Percentiles rank a stretch among this genome's conserved stretches.
These are phyloP conservation scores for Tipula lateralis DNA, from an alignment of 2,888 invertebrate genomes.

Conservation along the genomic window DNA sequence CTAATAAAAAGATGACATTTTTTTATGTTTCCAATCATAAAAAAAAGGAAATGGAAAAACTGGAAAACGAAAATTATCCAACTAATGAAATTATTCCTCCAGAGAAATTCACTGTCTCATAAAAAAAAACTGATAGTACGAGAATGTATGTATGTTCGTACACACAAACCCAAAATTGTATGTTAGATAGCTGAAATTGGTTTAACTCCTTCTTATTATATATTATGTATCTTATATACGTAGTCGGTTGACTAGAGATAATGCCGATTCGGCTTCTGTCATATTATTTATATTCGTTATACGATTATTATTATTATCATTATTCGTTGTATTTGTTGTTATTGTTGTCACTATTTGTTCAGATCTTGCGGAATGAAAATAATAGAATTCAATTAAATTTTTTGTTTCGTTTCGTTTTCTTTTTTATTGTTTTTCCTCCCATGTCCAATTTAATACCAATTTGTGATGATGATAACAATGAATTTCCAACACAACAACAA, in stretches of 20 bases:
- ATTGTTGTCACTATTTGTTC: background rate
- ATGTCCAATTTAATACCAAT: slow-evolving; percentile 19
- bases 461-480: slow-evolving; percentile 24
- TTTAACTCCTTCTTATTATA: background rate
- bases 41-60: background rate
- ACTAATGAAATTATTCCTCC: slow-evolving; percentile 19
- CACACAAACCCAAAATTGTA: background rate
- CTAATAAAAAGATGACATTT: slow-evolving; percentile 9
- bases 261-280: background rate
- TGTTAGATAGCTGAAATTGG: background rate
- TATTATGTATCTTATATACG: background rate
- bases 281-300: slow-evolving; percentile 15
- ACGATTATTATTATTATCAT: background rate
- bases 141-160: background rate
- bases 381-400: slow-evolving; percentile 19
- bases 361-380: background rate
- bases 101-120: background rate
- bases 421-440: slow-evolving; percentile 19
- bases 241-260: background rate
- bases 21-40: slow-evolving; percentile 4
- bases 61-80: background rate
- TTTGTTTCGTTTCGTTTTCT: background rate
- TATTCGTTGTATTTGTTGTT: background rate
- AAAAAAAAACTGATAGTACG: background rate
- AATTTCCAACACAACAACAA: background rate